phyloP scores from a whole-genome alignment of 64 coral and sea anemone genomes.

The Pocillopora damicornis region DNA sequence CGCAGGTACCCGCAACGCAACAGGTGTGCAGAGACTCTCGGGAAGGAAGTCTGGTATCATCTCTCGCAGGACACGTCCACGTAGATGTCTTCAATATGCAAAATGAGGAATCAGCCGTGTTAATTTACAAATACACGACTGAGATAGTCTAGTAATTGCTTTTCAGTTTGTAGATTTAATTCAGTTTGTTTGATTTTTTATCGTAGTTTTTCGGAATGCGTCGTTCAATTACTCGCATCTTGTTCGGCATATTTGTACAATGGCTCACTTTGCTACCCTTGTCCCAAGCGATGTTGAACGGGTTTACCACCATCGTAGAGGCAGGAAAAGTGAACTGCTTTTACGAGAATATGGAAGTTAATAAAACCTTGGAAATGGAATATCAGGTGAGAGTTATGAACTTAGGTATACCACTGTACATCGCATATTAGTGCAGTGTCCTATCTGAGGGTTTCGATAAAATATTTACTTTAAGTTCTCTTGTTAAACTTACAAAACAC shows the following conservation, averaged over 20 bases:
- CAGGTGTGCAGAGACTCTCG: constrained; percentile 7
- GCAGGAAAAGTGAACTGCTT: constrained; percentile 51
- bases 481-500: too few species aligned
- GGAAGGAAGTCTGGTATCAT: neutral
- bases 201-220: neutral
- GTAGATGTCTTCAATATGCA: neutral
- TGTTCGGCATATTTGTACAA: constrained; percentile 1
- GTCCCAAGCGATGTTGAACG: constrained; percentile 39
- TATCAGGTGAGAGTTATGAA: constrained; percentile 37
- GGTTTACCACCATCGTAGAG: constrained; percentile 54
- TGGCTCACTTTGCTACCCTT: constrained; percentile 19
- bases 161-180: neutral
- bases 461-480: too few species aligned
- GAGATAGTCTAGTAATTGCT: neutral
- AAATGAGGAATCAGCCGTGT: neutral
- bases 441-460: too few species aligned
- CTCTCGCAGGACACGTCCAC: neutral
- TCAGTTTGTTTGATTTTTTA: neutral
- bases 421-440: too few species aligned
- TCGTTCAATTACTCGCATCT: neutral
- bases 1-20: neutral
- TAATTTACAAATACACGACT: neutral
- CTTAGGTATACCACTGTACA: too few species aligned
- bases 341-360: constrained; percentile 37
- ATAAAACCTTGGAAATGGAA: constrained; percentile 52